A percentile compares a stretch with the other conserved stretches of the same genome.
These are phyloP conservation scores for Benthosema pterotum DNA, from an alignment of 2,797 vertebrate species.

Conservation along the genomic window DNA sequence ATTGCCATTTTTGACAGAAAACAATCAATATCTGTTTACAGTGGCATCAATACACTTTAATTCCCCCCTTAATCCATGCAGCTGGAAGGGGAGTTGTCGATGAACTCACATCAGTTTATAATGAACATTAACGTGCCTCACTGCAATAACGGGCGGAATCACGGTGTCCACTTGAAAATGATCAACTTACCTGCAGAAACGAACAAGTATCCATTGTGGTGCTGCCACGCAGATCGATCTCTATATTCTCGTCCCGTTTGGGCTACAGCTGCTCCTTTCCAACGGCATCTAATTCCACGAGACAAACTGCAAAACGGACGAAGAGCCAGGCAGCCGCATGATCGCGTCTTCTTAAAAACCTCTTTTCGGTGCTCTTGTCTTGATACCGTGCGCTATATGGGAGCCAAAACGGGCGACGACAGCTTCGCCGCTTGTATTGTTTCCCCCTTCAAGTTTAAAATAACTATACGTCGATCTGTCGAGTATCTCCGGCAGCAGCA, in stretches of 20 bases:
- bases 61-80: too few relatives aligned
- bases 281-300: conserved; percentile 68
- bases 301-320: conserved; percentile 48
- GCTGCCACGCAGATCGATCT: conserved; percentile 36
- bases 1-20: too few relatives aligned
- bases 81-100: too few relatives aligned
- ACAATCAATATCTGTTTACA: too few relatives aligned
- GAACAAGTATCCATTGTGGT: conserved; percentile 60
- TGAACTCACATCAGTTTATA: too few relatives aligned
- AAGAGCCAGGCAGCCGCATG: conserved; percentile 49
- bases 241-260: conserved; percentile 30
- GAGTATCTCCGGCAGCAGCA: neutral
- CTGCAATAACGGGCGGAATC: neutral
- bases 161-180: neutral
- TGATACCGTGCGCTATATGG: conserved; percentile 52
- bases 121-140: conserved; percentile 1
- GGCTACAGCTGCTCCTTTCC: conserved; percentile 66
- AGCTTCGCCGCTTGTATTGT: conserved; percentile 61
- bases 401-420: conserved; percentile 43
- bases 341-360: conserved; percentile 47
- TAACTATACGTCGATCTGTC: conserved; percentile 35
- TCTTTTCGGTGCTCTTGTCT: conserved; percentile 31
- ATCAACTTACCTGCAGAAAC: conserved; percentile 57
- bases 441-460: conserved; percentile 52
- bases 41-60: too few relatives aligned